Percentiles rank a stretch among this genome's conserved stretches.
These are phyloP conservation scores for Ormyrus rosae DNA, from an alignment of 2,888 invertebrate species.

Conservation along the genomic window DNA sequence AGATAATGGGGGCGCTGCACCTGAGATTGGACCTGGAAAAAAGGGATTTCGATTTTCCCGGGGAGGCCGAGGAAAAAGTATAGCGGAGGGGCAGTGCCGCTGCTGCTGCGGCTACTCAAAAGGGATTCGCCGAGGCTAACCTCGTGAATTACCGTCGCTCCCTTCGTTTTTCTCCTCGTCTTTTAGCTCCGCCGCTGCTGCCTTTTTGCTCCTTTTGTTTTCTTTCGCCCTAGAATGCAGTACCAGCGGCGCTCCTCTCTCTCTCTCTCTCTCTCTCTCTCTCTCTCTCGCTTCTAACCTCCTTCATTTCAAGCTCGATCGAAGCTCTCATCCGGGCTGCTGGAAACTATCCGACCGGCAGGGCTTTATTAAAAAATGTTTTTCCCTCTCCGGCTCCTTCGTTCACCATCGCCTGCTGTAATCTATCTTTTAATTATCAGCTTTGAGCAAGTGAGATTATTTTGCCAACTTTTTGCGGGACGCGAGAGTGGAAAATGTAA, in stretches of 20 bases:
- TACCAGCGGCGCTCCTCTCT: background rate
- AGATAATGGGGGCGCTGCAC: conserved; percentile 28
- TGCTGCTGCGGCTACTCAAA: conserved; percentile 34
- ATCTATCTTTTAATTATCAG: conserved; percentile 38
- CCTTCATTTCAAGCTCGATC: conserved; percentile 31
- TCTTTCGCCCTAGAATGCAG: background rate
- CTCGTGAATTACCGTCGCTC: conserved; percentile 47
- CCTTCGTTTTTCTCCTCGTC: background rate
- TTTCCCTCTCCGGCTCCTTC: background rate
- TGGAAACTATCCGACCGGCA: conserved; percentile 11
- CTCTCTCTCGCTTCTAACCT: background rate
- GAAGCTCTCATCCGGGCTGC: background rate
- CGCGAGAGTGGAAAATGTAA: background rate
- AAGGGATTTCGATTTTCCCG: conserved; percentile 47
- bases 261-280: too few species aligned
- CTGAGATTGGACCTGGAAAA: background rate
- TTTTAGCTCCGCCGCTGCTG: background rate
- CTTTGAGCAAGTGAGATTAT: conserved; percentile 1
- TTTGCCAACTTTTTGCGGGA: background rate
- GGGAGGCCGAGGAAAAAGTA: background rate
- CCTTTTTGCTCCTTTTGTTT: conserved; percentile 4
- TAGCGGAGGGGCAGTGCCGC: background rate
- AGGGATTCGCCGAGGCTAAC: conserved; percentile 35
- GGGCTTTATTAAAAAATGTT: conserved; percentile 39
- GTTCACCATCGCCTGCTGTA: conserved; percentile 6